Percentiles rank a stretch among this genome's conserved stretches.
phyloP scores from a whole-genome alignment of 2,888 invertebrate genomes.

The Agrochola litura region DNA sequence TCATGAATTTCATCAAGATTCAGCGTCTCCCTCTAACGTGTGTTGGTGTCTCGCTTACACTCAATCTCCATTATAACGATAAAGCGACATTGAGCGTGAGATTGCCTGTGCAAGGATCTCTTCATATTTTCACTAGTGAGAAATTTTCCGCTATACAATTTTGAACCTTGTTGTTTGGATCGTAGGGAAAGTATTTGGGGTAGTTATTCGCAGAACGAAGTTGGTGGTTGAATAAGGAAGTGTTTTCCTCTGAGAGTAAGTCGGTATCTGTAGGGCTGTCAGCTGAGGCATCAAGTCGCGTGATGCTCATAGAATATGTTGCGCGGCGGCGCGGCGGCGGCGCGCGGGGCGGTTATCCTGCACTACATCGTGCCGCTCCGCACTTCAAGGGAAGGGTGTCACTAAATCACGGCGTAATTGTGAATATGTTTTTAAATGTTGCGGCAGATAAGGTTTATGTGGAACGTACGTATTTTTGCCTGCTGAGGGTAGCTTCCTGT shows the following conservation, averaged over 20 bases:
- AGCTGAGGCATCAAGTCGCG: conserved; percentile 73
- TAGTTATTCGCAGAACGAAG: conserved; percentile 41
- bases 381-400: conserved; percentile 36
- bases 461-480: neutral
- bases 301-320: conserved; percentile 67
- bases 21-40: conserved; percentile 65
- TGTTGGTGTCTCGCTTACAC: conserved; percentile 71
- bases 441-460: conserved; percentile 52
- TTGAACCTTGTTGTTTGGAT: conserved; percentile 49
- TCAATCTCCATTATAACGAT: conserved; percentile 88
- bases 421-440: conserved; percentile 58
- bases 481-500: conserved; percentile 20
- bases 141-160: conserved; percentile 57
- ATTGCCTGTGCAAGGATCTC: conserved; percentile 79
- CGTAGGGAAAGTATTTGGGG: conserved; percentile 43
- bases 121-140: conserved; percentile 58
- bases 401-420: conserved; percentile 56
- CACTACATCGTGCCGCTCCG: conserved; percentile 9
- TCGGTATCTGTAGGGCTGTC: conserved; percentile 77
- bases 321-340: neutral
- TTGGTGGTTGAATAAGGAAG: conserved; percentile 77
- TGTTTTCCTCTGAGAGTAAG: conserved; percentile 80
- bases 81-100: conserved; percentile 88
- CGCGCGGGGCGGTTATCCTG: neutral
- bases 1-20: conserved; percentile 83